These are phyloP conservation scores for Apeltes quadracus DNA, from an alignment of 2,113 vertebrate species.

Conservation along the genomic window DNA sequence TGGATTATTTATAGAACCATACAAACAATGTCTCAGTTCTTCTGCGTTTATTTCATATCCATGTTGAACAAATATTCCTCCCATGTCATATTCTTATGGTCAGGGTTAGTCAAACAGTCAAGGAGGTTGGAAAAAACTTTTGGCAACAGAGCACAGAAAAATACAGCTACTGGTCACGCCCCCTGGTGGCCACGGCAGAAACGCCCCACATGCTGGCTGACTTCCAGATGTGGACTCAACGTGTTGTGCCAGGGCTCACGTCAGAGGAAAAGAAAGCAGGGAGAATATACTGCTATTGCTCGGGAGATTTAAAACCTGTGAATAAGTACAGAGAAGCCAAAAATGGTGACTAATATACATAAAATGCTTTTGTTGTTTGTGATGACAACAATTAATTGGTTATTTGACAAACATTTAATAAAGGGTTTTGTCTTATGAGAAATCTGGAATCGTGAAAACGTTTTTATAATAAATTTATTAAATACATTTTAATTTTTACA, in stretches of 20 bases:
- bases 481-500: background rate
- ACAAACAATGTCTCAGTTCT: background rate
- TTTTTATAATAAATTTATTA: background rate
- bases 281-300: background rate
- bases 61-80: background rate
- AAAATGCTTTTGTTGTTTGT: background rate
- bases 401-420: constrained; percentile 1
- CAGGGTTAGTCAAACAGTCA: background rate
- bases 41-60: background rate
- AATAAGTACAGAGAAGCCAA: background rate
- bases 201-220: background rate
- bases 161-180: background rate
- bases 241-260: constrained; percentile 29
- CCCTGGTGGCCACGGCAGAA: constrained; percentile 34
- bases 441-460: background rate
- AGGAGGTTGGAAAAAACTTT: background rate
- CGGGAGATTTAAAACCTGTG: background rate
- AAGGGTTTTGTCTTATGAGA: background rate
- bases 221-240: constrained; percentile 13
- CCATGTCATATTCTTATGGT: background rate
- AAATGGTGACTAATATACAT: background rate
- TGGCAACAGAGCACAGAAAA: background rate
- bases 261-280: constrained; percentile 36
- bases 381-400: background rate
- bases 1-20: background rate